Conservation (phyloP, 2,888 invertebrate genomes). For the Melanotus villosus region DNA sequence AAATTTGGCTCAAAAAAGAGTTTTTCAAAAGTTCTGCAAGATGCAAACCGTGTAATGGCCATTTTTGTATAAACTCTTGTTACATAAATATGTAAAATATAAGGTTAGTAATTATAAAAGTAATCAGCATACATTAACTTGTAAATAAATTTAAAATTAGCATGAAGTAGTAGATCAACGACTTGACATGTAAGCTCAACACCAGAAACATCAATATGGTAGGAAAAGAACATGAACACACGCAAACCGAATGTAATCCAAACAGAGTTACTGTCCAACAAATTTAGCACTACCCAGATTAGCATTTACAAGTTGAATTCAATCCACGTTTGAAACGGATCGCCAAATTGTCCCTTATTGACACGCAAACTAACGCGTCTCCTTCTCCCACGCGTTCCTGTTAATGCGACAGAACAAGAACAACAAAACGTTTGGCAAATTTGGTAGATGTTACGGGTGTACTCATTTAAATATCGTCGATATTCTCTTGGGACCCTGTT, state of each 20-base stretch:
- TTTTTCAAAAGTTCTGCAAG: too few species aligned
- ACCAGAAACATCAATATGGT: constrained; percentile 23
- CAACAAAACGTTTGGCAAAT: constrained; percentile 28
- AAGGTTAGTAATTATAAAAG: too few species aligned
- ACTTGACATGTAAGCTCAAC: neutral
- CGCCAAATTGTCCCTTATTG: constrained; percentile 39
- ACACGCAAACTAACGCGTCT: constrained; percentile 33
- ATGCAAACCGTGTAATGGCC: too few species aligned
- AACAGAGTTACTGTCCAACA: constrained; percentile 46
- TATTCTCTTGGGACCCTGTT: constrained; percentile 16
- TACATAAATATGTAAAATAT: too few species aligned
- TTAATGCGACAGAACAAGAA: constrained; percentile 9
- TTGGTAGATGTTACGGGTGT: constrained; percentile 21
- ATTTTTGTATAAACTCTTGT: too few species aligned
- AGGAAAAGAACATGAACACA: constrained; percentile 33
- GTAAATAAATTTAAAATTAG: neutral
- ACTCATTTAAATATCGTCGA: constrained; percentile 30
- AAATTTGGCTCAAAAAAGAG: too few species aligned
- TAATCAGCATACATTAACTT: too few species aligned
- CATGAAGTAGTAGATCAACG: neutral
- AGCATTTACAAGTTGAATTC: constrained; percentile 47
- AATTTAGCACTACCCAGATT: constrained; percentile 42
- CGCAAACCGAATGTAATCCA: constrained; percentile 44
- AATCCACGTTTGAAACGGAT: constrained; percentile 39
- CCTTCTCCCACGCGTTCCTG: constrained; percentile 20